phyloP scores from a whole-genome alignment of 1,140 invertebrate species.

The Zaprionus gabonicus region DNA sequence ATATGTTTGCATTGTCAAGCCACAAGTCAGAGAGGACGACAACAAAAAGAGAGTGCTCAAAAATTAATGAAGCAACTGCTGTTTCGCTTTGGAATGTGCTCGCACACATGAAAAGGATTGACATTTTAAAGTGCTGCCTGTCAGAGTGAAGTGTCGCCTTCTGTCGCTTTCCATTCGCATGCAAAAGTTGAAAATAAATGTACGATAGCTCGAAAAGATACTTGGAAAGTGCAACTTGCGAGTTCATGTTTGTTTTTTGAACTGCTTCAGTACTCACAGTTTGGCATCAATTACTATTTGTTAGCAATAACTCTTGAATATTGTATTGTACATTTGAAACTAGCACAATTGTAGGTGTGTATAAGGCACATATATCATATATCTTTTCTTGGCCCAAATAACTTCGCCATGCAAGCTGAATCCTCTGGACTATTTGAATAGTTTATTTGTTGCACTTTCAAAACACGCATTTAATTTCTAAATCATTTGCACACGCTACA shows the following conservation, averaged over 20 bases:
- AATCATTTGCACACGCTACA: conserved; percentile 37
- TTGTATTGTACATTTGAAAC: not conserved
- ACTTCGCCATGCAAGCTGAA: not conserved
- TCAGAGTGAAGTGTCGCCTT: conserved; percentile 32
- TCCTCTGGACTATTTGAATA: not conserved
- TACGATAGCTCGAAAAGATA: not conserved
- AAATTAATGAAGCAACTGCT: conserved; percentile 77
- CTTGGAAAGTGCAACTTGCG: not conserved
- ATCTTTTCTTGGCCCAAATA: too few relatives aligned
- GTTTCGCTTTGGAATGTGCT: conserved; percentile 58
- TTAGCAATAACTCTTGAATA: not conserved
- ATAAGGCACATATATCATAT: too few relatives aligned
- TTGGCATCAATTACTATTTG: not conserved
- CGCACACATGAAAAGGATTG: conserved; percentile 64
- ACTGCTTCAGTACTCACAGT: not conserved
- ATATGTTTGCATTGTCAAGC: conserved; percentile 44
- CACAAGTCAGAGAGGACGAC: conserved; percentile 48
- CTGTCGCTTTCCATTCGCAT: conserved; percentile 42
- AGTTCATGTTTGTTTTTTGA: not conserved
- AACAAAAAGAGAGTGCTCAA: conserved; percentile 47
- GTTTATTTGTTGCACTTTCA: conserved; percentile 7
- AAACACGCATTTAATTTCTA: conserved; percentile 20
- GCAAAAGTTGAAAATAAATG: not conserved
- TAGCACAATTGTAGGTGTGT: not conserved
- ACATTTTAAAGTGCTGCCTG: conserved; percentile 57